Conservation (phyloP, 1,140 invertebrate genomes). For the Tetramorium alpestre region DNA sequence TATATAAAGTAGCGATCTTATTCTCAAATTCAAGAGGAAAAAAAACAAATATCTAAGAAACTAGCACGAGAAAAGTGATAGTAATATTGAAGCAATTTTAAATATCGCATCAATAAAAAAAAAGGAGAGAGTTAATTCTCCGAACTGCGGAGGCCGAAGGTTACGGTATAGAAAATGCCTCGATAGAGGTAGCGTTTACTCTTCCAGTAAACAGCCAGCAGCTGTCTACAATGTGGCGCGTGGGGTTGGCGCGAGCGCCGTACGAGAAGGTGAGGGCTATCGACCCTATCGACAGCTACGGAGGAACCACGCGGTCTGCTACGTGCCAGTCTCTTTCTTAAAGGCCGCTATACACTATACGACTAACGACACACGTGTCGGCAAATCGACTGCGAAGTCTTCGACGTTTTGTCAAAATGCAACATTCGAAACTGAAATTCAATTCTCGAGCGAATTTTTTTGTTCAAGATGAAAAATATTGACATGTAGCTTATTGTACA, state of each 20-base stretch:
- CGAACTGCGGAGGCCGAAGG: background rate
- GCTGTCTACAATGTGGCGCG: constrained; percentile 32
- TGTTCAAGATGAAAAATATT: background rate
- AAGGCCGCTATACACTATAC: background rate
- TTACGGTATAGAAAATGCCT: background rate
- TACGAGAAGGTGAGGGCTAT: constrained; percentile 77
- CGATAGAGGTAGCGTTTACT: background rate
- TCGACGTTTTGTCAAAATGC: background rate
- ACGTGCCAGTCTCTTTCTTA: constrained; percentile 41
- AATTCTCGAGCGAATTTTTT: background rate
- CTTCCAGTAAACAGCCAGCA: constrained; percentile 32
- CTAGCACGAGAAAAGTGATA: background rate
- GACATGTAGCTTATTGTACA: background rate
- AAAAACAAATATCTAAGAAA: background rate
- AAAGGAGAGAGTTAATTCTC: background rate
- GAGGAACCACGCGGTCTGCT: constrained; percentile 74
- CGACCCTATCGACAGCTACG: constrained; percentile 76
- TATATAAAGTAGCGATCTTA: background rate
- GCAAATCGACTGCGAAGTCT: background rate
- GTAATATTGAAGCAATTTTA: background rate
- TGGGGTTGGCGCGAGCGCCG: constrained; percentile 76
- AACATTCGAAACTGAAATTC: background rate
- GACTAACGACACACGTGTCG: constrained; percentile 4
- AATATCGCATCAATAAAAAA: background rate
- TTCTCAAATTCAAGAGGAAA: background rate